These are phyloP conservation scores for Cliona cf. orientalis DNA, from an alignment of 37 sponge, comb jelly and placozoan genomes.

Conservation along the genomic window DNA sequence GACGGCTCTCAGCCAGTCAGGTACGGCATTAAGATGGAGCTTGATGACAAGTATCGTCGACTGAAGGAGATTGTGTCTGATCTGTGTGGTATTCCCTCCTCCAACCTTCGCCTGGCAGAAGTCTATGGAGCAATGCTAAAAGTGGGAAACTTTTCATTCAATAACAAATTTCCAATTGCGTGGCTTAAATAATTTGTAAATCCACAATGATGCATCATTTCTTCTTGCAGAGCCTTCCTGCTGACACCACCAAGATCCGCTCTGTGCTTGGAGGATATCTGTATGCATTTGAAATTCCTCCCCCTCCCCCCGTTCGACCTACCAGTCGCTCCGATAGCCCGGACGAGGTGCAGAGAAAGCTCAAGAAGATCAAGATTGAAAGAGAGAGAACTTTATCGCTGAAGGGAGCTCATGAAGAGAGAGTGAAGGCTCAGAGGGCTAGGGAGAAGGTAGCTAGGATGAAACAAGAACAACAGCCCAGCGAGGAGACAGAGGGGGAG, in stretches of 20 bases:
- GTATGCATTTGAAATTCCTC: conserved; percentile 91
- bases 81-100: conserved; percentile 31
- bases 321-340: conserved; percentile 31
- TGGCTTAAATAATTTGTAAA: too few species aligned
- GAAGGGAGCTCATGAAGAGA: conserved; percentile 2
- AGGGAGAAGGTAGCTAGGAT: background rate
- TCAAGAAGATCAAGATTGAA: background rate
- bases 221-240: conserved; percentile 45
- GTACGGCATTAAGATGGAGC: conserved; percentile 74
- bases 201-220: background rate
- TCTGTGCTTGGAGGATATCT: conserved; percentile 70
- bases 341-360: conserved; percentile 3
- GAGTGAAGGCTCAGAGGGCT: conserved; percentile 7
- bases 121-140: conserved; percentile 48
- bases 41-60: conserved; percentile 70
- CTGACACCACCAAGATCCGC: conserved; percentile 72
- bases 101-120: conserved; percentile 66
- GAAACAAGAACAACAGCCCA: background rate
- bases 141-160: conserved; percentile 37
- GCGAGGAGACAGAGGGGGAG: background rate
- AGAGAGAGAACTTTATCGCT: conserved; percentile 14
- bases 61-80: conserved; percentile 66
- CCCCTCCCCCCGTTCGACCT: conserved; percentile 32
- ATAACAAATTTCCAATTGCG: too few species aligned
- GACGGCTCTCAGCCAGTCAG: conserved; percentile 81